Evolutionary conservation across 2,797 vertebrate species (phyloP).

Genomic region (Sorex maritimensis): DNA sequence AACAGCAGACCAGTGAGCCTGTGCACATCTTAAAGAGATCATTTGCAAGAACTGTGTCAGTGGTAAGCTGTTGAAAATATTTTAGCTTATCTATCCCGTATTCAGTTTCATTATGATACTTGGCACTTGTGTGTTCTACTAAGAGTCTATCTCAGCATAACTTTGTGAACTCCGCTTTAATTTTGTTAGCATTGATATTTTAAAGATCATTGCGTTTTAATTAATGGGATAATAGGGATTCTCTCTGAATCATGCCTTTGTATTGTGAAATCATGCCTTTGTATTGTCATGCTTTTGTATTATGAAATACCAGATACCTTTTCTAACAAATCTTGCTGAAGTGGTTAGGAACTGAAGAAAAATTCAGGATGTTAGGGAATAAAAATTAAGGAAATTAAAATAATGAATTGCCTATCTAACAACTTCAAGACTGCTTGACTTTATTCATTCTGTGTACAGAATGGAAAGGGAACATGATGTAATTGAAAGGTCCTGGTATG

Average conservation of each 20-base stretch:
- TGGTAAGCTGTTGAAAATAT: slow-evolving; percentile 91
- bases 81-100: slow-evolving; percentile 4
- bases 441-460: neutral
- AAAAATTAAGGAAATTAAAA: too few relatives aligned
- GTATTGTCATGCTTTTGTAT: slow-evolving; percentile 22
- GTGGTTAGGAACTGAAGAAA: slow-evolving; percentile 39
- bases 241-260: slow-evolving; percentile 10
- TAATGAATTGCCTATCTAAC: too few relatives aligned
- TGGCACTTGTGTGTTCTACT: neutral
- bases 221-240: neutral
- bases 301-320: slow-evolving; percentile 46
- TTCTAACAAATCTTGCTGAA: slow-evolving; percentile 22
- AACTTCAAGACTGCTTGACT: too few relatives aligned
- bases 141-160: slow-evolving; percentile 30
- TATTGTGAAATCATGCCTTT: slow-evolving; percentile 55
- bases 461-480: neutral
- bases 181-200: slow-evolving; percentile 50
- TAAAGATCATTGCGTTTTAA: slow-evolving; percentile 48
- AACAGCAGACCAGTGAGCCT: slow-evolving; percentile 98
- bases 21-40: slow-evolving; percentile 99
- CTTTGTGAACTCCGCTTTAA: slow-evolving; percentile 57
- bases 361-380: neutral
- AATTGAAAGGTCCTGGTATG: neutral
- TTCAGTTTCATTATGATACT: slow-evolving; percentile 22
- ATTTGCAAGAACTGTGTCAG: slow-evolving; percentile 98